Conservation (phyloP, 1,140 invertebrate genomes). For the Spodoptera litura region DNA sequence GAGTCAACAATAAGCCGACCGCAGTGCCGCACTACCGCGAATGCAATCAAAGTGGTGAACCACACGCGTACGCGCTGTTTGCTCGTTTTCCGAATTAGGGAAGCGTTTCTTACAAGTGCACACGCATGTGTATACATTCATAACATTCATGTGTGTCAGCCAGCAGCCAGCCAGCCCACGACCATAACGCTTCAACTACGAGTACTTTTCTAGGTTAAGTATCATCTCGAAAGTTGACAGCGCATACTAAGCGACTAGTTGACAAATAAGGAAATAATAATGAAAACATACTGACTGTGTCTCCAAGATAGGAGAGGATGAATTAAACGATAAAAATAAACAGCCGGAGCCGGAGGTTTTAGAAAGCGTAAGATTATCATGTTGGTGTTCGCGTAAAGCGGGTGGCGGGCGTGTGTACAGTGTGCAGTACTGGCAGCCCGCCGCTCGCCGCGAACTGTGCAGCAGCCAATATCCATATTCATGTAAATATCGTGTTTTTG, state of each 20-base stretch:
- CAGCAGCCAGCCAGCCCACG: slow-evolving; percentile 1
- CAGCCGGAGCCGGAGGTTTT: slow-evolving; percentile 27
- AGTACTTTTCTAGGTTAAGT: slow-evolving; percentile 62
- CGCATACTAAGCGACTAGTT: slow-evolving; percentile 54
- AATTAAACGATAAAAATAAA: slow-evolving; percentile 49
- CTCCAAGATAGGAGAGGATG: slow-evolving; percentile 36
- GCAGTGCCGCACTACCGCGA: slow-evolving; percentile 14
- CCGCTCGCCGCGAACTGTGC: not conserved
- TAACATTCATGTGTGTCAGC: slow-evolving; percentile 21
- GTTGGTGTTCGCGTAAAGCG: slow-evolving; percentile 1
- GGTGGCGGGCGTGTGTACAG: not conserved
- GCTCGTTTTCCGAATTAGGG: slow-evolving; percentile 42
- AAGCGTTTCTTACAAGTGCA: slow-evolving; percentile 28
- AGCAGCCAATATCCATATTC: slow-evolving; percentile 31
- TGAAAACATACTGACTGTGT: slow-evolving; percentile 38
- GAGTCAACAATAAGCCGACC: slow-evolving; percentile 56
- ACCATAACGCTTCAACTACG: slow-evolving; percentile 45
- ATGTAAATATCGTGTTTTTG: slow-evolving; percentile 39
- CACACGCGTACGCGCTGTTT: slow-evolving; percentile 41
- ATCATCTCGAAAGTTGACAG: slow-evolving; percentile 59
- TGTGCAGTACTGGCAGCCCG: not conserved
- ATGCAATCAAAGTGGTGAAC: slow-evolving; percentile 52
- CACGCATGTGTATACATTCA: slow-evolving; percentile 3
- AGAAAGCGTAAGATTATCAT: slow-evolving; percentile 38
- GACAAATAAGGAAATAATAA: slow-evolving; percentile 59